Evolutionary conservation across 2,888 invertebrate species (phyloP), one percentile per base, ranked within the genome.

Genomic region (Tanypteryx hageni): DNA sequence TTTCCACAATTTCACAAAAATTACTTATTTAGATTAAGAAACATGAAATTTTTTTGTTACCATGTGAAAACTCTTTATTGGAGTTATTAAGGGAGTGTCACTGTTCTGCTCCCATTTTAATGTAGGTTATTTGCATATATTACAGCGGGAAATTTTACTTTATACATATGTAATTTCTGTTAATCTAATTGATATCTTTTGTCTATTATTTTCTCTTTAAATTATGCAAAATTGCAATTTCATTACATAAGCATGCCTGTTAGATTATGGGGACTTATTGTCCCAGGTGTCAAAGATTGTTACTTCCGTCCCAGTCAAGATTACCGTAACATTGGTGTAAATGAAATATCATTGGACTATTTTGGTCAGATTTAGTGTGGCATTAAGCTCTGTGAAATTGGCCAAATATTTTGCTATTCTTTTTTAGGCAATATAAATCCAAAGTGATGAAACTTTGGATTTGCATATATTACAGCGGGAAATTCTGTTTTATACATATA

Each of bases 321-420:
- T 76, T 76, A 76, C 76, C 76, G n/a, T 27, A 76, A 27, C 22
- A 8, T 76, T 76, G 27, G 76, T 76, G 27, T 76, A 27, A 13
- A 76, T 76, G 76, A 76, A 76, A 76, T 76, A 76, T 27, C 27
- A 27, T 27, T 76, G 76, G 27, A 76, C 76, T 27, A 22, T 27
- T 27, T 76, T 22, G 76, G 76, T 76, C 27, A 76, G 22, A 22
- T 27, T 76, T 76, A 27, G 22, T 14, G 27, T 76, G 76, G 27
- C 76, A 27, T 76, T 27, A 76, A 76, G 27, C 76, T 27, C 27
- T 27, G 27, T 27, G 18, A 76, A 27, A 61, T 27, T 27, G 27
- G 86, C 61, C 86, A 56, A 64, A 61, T 89, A 89, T 89, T 89
- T 89, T 89, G 89, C 89, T 89, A 89, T 64, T 44, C 64, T 18